phyloP scores from a whole-genome alignment of 2,888 invertebrate species.

The Protodeltote pygarga region DNA sequence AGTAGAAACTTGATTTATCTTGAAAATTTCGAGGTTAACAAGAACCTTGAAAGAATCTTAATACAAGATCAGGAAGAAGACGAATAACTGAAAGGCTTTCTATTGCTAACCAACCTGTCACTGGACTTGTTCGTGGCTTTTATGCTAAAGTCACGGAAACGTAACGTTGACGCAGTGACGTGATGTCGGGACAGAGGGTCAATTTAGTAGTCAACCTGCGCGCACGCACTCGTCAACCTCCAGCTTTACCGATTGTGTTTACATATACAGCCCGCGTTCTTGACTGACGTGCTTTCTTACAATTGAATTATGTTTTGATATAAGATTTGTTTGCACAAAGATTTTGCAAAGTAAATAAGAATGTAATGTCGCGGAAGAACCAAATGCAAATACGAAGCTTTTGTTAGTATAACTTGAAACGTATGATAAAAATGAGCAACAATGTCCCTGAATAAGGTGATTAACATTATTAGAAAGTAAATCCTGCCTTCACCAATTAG shows the following conservation, averaged over 20 bases:
- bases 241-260: conserved; percentile 47
- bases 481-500: too few relatives aligned
- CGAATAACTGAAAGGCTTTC: conserved; percentile 27
- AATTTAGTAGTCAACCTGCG: conserved; percentile 42
- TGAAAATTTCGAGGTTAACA: neutral
- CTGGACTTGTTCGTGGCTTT: conserved; percentile 27
- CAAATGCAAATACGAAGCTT: neutral
- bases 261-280: conserved; percentile 31
- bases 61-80: conserved; percentile 10
- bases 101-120: conserved; percentile 30
- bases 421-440: too few relatives aligned
- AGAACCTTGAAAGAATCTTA: conserved; percentile 5
- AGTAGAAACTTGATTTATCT: too few relatives aligned
- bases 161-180: conserved; percentile 23
- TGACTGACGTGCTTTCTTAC: conserved; percentile 41
- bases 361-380: conserved; percentile 2
- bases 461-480: neutral
- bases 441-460: too few relatives aligned
- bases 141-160: conserved; percentile 39
- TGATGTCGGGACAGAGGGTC: conserved; percentile 32
- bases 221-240: conserved; percentile 42
- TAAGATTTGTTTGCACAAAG: conserved; percentile 25
- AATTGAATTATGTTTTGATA: conserved; percentile 38
- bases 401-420: neutral
- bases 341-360: conserved; percentile 30